Conservation (phyloP, 2,888 invertebrate genomes). For the Ditula angustiorana region DNA sequence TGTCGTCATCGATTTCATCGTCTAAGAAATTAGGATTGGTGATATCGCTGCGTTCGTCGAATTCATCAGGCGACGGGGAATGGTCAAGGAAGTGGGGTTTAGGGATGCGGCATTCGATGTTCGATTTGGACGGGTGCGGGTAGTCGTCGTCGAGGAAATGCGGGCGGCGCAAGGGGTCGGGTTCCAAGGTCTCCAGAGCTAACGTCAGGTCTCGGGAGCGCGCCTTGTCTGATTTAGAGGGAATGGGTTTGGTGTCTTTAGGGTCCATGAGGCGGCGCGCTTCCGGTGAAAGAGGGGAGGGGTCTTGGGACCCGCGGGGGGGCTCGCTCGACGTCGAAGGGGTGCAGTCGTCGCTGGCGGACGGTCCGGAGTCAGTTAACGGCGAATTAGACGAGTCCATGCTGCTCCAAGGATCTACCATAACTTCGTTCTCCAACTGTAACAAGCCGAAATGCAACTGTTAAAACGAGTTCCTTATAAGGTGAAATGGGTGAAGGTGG, state of each 20-base stretch:
- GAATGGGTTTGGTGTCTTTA: constrained; percentile 62
- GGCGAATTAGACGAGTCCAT: constrained; percentile 85
- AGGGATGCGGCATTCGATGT: constrained; percentile 80
- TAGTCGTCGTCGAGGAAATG: constrained; percentile 88
- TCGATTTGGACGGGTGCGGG: constrained; percentile 82
- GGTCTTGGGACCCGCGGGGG: constrained; percentile 60
- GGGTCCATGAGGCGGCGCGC: constrained; percentile 70
- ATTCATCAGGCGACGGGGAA: constrained; percentile 81
- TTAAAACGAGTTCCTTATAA: constrained; percentile 44
- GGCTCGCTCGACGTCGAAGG: constrained; percentile 78
- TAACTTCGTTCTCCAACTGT: constrained; percentile 86
- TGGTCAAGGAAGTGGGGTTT: constrained; percentile 84
- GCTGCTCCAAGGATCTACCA: constrained; percentile 84
- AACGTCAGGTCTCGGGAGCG: constrained; percentile 75
- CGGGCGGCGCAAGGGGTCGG: constrained; percentile 78
- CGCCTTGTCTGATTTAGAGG: constrained; percentile 70
- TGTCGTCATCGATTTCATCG: constrained; percentile 74
- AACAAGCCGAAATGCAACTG: constrained; percentile 58
- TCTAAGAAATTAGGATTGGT: constrained; percentile 81
- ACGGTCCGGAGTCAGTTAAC: constrained; percentile 81
- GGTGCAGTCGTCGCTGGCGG: constrained; percentile 81
- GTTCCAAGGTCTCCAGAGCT: constrained; percentile 71
- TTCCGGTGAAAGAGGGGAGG: constrained; percentile 65
- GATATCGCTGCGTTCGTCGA: constrained; percentile 79
- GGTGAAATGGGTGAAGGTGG: constrained; percentile 60